phyloP scores from a whole-genome alignment of 2,113 vertebrate genomes.

The Ptilorrhoa leucosticta region DNA sequence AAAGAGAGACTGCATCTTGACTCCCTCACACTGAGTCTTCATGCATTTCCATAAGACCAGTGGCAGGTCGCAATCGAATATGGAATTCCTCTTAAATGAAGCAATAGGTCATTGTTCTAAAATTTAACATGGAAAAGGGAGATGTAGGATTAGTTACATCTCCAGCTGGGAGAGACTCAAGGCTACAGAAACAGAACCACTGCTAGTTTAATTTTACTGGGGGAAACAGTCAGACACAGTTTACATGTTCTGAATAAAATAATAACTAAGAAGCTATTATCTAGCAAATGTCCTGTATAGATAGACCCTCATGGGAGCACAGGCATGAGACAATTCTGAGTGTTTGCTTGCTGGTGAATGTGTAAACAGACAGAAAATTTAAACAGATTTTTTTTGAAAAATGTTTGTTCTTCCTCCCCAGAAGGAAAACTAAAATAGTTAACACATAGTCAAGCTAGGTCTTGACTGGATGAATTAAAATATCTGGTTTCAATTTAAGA shows the following conservation, averaged over 20 bases:
- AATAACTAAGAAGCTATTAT: not conserved
- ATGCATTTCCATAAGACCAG: not conserved
- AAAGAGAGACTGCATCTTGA: not conserved
- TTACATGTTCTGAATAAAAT: not conserved
- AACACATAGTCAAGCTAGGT: not conserved
- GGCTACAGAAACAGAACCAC: not conserved
- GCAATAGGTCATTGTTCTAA: not conserved
- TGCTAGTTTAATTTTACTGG: not conserved
- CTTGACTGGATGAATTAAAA: not conserved
- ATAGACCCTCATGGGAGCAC: not conserved
- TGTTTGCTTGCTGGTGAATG: not conserved
- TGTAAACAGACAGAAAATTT: not conserved
- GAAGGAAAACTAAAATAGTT: not conserved
- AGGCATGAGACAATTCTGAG: not conserved
- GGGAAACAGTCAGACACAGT: not conserved
- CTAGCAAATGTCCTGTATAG: not conserved
- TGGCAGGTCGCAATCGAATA: not conserved
- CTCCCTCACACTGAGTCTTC: not conserved
- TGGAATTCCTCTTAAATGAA: not conserved
- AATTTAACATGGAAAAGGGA: not conserved
- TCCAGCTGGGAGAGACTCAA: not conserved
- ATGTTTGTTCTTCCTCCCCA: not conserved
- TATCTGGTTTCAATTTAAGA: not conserved
- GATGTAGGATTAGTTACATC: not conserved
- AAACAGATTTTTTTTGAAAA: not conserved